Evolutionary conservation across 2,113 vertebrate genomes (phyloP), one percentile per base, ranked within the genome.

Genomic region (Callaeas wilsoni): DNA sequence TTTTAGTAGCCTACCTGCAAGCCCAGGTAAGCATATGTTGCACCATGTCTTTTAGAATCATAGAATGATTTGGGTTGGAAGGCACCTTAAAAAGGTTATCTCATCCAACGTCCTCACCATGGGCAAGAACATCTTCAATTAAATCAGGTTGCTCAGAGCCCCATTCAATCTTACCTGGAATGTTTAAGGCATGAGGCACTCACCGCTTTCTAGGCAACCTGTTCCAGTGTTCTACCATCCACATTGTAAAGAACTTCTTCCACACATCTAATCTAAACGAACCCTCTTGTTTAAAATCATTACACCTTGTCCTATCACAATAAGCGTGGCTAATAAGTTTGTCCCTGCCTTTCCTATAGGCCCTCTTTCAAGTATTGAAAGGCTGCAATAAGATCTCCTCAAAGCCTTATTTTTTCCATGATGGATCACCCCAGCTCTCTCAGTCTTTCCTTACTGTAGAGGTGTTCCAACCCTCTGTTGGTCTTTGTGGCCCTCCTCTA

Each of bases 31-130:
- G 10, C 17, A 14, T 50, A 26, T 33, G n/a, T 56, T 83, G 57
- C 52, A 89, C n/a, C 6, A 13, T 10, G n/a, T 4, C 27, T 80
- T 90, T 81, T 30, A 67, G 29, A 82, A 75, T 26, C 39, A 82
- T 4, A 39, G 29, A 60, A 59, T 21, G 6, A 57, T 39, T 67
- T 52, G 19, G 13, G 50, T 32, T 49, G 27, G n/a, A 81, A 53
- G 26, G 19, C 32, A 65, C 8, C 12, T 49, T 17, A 19, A n/a
- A 64, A 64, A 70, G 2, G 14, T 27, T 46, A 60, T 22, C 44
- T 53, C n/a, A 75, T 47, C 20, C 23, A 55, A 37, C 0, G 0
- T 33, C 30, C 30, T 39, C 32, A 33, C 25, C 20, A 39, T 0
- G 1, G 23, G 9, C 35, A 56, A 47, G 11, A 41, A 71, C 1